These are phyloP conservation scores for Microtus oregoni DNA, from an alignment of 2,113 vertebrate genomes.

Conservation along the genomic window DNA sequence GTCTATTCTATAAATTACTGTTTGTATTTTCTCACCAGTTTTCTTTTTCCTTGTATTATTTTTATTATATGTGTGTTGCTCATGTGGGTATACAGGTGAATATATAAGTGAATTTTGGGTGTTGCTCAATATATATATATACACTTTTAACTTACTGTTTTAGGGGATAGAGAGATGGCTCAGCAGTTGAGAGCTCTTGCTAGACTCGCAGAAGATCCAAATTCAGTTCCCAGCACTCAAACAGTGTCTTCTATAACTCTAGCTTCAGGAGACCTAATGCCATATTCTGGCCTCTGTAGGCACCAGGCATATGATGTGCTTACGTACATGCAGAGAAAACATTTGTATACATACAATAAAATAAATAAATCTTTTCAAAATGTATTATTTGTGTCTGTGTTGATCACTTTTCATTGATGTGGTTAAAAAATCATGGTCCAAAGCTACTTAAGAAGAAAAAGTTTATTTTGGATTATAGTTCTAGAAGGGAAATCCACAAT, in stretches of 20 bases:
- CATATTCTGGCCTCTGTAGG: neutral
- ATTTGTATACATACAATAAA: neutral
- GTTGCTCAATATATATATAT: neutral
- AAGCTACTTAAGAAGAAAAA: neutral
- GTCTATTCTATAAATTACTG: neutral
- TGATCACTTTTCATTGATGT: neutral
- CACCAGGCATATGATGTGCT: neutral
- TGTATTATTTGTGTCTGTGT: neutral
- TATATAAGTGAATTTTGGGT: neutral
- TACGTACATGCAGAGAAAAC: neutral
- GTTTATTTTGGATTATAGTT: neutral
- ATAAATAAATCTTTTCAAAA: neutral
- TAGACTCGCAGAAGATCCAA: neutral
- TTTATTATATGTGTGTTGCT: neutral
- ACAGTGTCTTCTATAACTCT: neutral
- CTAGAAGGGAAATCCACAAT: neutral
- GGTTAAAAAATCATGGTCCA: neutral
- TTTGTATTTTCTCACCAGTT: neutral
- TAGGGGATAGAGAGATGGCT: neutral
- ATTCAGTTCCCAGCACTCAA: neutral
- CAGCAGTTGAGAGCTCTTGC: neutral
- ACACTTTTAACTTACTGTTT: neutral
- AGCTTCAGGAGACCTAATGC: neutral
- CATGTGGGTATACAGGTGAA: neutral
- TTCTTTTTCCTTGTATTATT: neutral